These are phyloP conservation scores for pig (Sus scrofa) DNA, from an alignment of 2,113 vertebrate genomes.

Conservation along the genomic window DNA sequence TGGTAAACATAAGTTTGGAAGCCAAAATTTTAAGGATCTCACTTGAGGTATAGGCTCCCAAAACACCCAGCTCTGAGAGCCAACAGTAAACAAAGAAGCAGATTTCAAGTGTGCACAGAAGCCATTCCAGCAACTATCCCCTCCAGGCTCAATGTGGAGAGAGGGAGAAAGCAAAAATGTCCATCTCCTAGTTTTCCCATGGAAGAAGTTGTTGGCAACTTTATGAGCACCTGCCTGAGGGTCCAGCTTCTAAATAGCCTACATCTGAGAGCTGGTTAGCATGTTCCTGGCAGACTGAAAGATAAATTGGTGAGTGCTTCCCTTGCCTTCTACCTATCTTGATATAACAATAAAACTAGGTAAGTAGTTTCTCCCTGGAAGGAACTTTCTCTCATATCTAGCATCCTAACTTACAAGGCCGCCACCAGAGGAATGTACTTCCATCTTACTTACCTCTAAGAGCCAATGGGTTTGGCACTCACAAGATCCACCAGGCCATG, in stretches of 20 bases:
- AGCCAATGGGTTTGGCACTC: not conserved
- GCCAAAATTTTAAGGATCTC: not conserved
- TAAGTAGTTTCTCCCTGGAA: not conserved
- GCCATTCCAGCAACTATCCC: not conserved
- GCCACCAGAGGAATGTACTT: not conserved
- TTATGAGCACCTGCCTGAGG: not conserved
- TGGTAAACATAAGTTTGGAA: too few relatives aligned
- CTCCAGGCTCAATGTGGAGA: not conserved
- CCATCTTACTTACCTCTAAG: not conserved
- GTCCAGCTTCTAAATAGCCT: not conserved
- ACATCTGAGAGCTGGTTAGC: not conserved
- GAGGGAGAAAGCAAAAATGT: not conserved
- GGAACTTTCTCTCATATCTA: not conserved
- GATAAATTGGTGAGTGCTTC: not conserved
- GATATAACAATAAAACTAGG: not conserved
- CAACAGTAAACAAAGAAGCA: not conserved
- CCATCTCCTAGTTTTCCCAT: not conserved
- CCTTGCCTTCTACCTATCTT: not conserved
- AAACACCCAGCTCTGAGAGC: not conserved
- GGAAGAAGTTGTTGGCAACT: not conserved
- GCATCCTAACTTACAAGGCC: not conserved
- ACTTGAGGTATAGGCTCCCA: not conserved
- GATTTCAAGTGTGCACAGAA: not conserved
- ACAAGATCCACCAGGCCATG: not conserved
- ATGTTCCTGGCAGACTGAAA: not conserved